These are phyloP conservation scores for Donacobius atricapilla DNA, from an alignment of 2,113 vertebrate species.

Conservation along the genomic window DNA sequence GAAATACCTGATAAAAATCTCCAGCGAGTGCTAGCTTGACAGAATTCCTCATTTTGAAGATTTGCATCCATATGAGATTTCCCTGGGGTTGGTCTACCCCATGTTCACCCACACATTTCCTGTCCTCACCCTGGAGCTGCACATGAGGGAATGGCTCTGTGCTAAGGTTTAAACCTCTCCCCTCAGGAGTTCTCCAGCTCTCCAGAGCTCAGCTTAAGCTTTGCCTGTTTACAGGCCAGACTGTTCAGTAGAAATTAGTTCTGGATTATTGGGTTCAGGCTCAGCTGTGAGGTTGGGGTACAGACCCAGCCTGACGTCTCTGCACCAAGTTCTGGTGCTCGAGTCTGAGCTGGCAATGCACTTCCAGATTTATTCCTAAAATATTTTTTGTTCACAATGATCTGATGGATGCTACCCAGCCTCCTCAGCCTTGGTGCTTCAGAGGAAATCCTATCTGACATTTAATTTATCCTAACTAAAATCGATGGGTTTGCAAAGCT, in stretches of 20 bases:
- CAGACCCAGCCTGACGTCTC: neutral
- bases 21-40: slow-evolving; percentile 15
- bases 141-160: neutral
- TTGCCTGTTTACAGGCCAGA: neutral
- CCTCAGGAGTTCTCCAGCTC: neutral
- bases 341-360: neutral
- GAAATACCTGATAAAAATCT: slow-evolving; percentile 10
- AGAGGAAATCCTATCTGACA: neutral
- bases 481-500: neutral
- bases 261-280: neutral
- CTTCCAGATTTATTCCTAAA: neutral
- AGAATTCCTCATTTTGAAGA: slow-evolving; percentile 8
- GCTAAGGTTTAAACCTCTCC: neutral
- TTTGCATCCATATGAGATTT: slow-evolving; percentile 16
- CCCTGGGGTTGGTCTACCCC: neutral
- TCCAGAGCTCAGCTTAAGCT: neutral
- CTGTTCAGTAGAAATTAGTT: neutral
- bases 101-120: slow-evolving; percentile 27
- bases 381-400: neutral
- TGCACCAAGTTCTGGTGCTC: neutral
- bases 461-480: neutral
- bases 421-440: neutral
- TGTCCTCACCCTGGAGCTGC: neutral
- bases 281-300: neutral
- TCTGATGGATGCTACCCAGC: neutral